A percentile compares a stretch with the other conserved stretches of the same genome.
These are phyloP conservation scores for Acromyrmex charruanus DNA, from an alignment of 1,140 invertebrate species.

Conservation along the genomic window DNA sequence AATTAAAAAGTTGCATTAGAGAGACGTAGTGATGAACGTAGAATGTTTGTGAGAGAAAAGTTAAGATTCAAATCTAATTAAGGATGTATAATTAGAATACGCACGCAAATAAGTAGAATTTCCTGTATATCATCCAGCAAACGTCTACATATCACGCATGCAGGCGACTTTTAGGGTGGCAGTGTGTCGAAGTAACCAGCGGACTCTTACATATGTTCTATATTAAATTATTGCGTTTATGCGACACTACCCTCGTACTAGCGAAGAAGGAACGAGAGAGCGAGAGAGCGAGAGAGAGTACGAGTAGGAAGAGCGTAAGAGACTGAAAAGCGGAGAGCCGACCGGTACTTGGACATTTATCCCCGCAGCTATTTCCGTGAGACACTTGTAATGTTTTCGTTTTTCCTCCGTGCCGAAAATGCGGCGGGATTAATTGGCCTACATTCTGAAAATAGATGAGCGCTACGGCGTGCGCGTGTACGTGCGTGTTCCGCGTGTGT, in stretches of 20 bases:
- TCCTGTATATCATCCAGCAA: background rate
- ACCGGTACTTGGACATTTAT: slow-evolving; percentile 68
- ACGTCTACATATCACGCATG: background rate
- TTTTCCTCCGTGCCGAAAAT: slow-evolving; percentile 74
- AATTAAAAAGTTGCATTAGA: background rate
- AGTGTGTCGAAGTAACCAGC: slow-evolving; percentile 17
- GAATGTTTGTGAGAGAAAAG: background rate
- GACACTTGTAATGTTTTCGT: slow-evolving; percentile 75
- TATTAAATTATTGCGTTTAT: slow-evolving; percentile 69
- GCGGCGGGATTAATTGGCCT: slow-evolving; percentile 77
- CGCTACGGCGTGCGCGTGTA: slow-evolving; percentile 11
- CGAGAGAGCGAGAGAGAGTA: background rate
- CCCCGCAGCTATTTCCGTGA: slow-evolving; percentile 72
- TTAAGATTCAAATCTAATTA: background rate
- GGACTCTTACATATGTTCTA: slow-evolving; percentile 60
- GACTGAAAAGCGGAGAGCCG: slow-evolving; percentile 30
- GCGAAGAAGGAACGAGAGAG: background rate
- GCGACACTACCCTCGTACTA: slow-evolving; percentile 8
- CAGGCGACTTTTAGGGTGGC: background rate
- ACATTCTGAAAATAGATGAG: slow-evolving; percentile 77
- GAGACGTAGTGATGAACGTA: background rate
- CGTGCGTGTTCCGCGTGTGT: background rate
- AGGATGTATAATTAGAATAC: slow-evolving; percentile 1
- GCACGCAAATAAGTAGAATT: background rate
- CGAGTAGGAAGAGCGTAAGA: background rate